Evolutionary conservation across 2,888 invertebrate genomes (phyloP).

Genomic region (Euphydryas editha): DNA sequence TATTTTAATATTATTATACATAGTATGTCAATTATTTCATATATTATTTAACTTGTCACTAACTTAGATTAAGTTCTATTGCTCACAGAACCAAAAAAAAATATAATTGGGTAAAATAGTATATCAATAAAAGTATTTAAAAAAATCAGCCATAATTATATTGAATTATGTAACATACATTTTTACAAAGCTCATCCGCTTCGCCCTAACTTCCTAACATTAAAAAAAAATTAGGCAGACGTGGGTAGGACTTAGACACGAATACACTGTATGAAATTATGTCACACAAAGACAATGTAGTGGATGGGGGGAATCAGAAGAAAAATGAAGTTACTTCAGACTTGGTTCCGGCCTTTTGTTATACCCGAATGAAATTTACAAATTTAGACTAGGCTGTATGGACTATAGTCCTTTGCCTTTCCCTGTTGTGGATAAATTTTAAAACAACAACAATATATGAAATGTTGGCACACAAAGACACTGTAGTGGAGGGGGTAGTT

Average conservation of each 20-base stretch:
- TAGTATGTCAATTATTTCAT: neutral
- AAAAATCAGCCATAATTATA: slow-evolving; percentile 18
- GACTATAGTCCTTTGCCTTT: too few species aligned
- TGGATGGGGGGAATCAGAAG: slow-evolving; percentile 15
- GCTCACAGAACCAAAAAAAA: slow-evolving; percentile 38
- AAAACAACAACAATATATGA: too few species aligned
- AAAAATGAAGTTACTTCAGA: too few species aligned
- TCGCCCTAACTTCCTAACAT: slow-evolving; percentile 81
- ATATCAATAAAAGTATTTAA: slow-evolving; percentile 24
- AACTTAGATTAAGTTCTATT: slow-evolving; percentile 40
- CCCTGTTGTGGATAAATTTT: too few species aligned
- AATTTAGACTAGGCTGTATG: too few species aligned
- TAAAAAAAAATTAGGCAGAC: slow-evolving; percentile 20
- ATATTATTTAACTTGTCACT: slow-evolving; percentile 30
- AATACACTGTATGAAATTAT: neutral
- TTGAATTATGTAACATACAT: slow-evolving; percentile 40
- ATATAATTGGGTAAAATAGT: slow-evolving; percentile 14
- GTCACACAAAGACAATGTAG: neutral
- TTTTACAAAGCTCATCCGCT: slow-evolving; percentile 74
- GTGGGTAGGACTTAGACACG: neutral
- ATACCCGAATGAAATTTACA: too few species aligned
- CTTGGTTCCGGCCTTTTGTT: too few species aligned
- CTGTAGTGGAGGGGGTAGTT: slow-evolving; percentile 49
- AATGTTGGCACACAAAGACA: too few species aligned
- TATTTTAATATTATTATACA: too few species aligned